A percentile compares a stretch with the other conserved stretches of the same genome.
These are phyloP conservation scores for Balearica regulorum DNA, from an alignment of 2,797 vertebrate species.

Conservation along the genomic window DNA sequence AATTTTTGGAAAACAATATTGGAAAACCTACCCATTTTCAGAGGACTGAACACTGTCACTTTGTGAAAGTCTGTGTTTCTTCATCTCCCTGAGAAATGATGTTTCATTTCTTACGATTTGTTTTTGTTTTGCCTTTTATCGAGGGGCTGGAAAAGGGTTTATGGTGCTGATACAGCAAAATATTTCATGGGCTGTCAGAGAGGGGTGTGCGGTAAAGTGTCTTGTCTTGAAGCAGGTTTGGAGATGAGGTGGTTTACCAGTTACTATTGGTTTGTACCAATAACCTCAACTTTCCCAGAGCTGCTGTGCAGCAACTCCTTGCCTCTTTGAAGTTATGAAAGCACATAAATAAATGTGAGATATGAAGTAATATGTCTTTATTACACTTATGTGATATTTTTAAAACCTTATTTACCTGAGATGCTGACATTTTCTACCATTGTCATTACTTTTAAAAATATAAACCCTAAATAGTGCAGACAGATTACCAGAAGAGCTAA, in stretches of 20 bases:
- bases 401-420: neutral
- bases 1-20: neutral
- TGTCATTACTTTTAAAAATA: constrained; percentile 23
- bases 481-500: constrained; percentile 3
- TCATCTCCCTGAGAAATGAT: neutral
- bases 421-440: neutral
- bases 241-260: neutral
- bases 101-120: neutral
- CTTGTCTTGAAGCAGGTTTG: neutral
- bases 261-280: neutral
- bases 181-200: neutral
- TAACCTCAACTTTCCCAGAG: neutral
- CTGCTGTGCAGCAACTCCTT: neutral
- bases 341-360: neutral
- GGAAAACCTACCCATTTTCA: neutral
- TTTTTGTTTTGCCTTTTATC: neutral
- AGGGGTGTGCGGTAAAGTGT: neutral
- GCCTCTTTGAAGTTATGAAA: neutral
- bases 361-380: neutral
- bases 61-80: neutral
- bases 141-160: neutral
- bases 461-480: neutral
- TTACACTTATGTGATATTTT: neutral
- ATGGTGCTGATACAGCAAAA: neutral
- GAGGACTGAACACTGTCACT: neutral